Conservation (phyloP, 2,888 invertebrate species). For the Diarsia rubi region DNA sequence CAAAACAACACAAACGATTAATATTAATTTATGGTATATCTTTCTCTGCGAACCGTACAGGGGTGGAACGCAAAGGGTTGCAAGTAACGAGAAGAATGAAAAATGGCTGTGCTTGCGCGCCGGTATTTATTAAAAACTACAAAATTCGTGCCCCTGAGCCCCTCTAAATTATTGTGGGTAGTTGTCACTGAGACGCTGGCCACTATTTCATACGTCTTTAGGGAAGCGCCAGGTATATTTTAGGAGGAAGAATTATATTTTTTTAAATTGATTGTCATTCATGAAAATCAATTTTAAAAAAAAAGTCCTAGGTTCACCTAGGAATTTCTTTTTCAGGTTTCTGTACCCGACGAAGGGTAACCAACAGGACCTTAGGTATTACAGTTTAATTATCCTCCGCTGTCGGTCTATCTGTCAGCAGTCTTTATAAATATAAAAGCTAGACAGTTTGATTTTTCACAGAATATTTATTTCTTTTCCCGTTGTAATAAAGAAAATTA, state of each 20-base stretch:
- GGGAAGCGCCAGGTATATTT: neutral
- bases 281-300: no score
- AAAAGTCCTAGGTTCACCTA: no score
- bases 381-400: no score
- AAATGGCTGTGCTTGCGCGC: conserved; percentile 80
- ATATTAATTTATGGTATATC: conserved; percentile 78
- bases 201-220: conserved; percentile 18
- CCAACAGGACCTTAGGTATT: no score
- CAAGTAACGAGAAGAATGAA: conserved; percentile 80
- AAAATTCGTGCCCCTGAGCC: conserved; percentile 64
- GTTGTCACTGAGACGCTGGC: conserved; percentile 26
- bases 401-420: no score
- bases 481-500: no score
- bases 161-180: conserved; percentile 55
- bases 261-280: neutral
- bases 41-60: conserved; percentile 71
- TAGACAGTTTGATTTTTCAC: no score
- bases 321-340: no score
- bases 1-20: conserved; percentile 47
- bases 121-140: conserved; percentile 86
- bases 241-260: neutral
- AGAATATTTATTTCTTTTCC: no score
- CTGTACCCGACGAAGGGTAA: no score
- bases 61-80: conserved; percentile 88
- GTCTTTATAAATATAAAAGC: no score